A percentile compares a stretch with the other conserved stretches of the same genome.
These are phyloP conservation scores for Chrysocyon brachyurus DNA, from an alignment of 2,797 vertebrate genomes.

Conservation along the genomic window DNA sequence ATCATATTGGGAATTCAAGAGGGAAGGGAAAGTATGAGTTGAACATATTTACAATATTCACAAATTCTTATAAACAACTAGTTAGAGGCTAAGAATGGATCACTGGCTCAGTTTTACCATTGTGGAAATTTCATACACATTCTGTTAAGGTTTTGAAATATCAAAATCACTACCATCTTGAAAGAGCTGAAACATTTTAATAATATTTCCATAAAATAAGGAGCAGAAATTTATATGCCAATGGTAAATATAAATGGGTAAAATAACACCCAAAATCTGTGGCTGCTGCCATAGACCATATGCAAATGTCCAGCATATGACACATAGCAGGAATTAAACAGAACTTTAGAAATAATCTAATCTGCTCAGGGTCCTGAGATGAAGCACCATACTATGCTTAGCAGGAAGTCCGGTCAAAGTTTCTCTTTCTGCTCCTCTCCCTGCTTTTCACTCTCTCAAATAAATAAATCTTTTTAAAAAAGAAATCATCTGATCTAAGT, in stretches of 20 bases:
- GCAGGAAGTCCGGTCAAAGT: too few species aligned
- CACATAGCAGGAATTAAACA: not conserved
- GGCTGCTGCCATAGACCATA: not conserved
- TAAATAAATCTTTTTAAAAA: too few species aligned
- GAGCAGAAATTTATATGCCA: not conserved
- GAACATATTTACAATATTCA: slow-evolving; percentile 53
- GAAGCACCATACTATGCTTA: too few species aligned
- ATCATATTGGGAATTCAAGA: slow-evolving; percentile 1
- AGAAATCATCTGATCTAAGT: not conserved
- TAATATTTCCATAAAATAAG: not conserved
- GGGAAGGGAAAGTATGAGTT: not conserved
- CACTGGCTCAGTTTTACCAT: not conserved
- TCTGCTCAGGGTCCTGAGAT: not conserved
- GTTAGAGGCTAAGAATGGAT: not conserved
- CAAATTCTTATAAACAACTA: slow-evolving; percentile 39
- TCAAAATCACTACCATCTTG: not conserved
- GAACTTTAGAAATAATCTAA: not conserved
- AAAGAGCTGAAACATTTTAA: not conserved
- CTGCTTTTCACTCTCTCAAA: too few species aligned
- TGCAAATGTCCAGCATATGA: not conserved
- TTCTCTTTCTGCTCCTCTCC: too few species aligned
- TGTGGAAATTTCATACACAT: not conserved
- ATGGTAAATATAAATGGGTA: not conserved
- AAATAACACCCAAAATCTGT: not conserved
- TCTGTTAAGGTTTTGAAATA: not conserved